Evolutionary conservation across 1,140 invertebrate species (phyloP).

Genomic region (Drosophila sturtevanti): DNA sequence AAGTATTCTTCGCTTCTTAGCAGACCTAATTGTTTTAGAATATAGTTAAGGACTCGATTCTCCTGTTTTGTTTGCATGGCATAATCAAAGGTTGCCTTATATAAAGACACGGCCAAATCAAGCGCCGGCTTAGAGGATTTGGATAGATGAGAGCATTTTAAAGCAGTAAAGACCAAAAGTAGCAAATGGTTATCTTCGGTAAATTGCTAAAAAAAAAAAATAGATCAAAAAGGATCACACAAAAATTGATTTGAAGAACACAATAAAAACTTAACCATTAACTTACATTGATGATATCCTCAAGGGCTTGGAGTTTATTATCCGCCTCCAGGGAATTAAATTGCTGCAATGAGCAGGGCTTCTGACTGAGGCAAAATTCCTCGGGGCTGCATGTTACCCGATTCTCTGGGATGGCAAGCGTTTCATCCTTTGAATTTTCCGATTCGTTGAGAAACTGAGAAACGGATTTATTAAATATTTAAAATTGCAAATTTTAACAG

Average conservation of each 20-base stretch:
- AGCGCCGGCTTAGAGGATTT: constrained; percentile 84
- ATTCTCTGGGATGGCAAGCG: constrained; percentile 42
- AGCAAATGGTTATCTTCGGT: constrained; percentile 82
- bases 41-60: constrained; percentile 85
- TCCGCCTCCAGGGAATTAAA: constrained; percentile 61
- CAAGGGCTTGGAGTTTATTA: constrained; percentile 74
- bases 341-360: constrained; percentile 60
- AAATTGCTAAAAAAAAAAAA: constrained; percentile 55
- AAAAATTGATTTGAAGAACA: not conserved
- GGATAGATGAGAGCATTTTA: constrained; percentile 86
- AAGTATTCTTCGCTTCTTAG: constrained; percentile 87
- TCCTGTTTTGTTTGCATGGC: constrained; percentile 83
- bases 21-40: constrained; percentile 88
- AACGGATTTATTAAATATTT: not conserved
- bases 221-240: not conserved
- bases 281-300: constrained; percentile 73
- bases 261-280: not conserved
- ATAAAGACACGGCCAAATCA: constrained; percentile 84
- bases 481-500: not conserved
- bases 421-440: constrained; percentile 35
- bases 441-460: constrained; percentile 49
- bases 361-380: constrained; percentile 71
- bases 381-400: constrained; percentile 34
- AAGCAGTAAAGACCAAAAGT: constrained; percentile 83
- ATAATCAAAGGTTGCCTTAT: constrained; percentile 85